phyloP scores from a whole-genome alignment of 2,888 invertebrate genomes.

The Pemphredon lugubris region DNA sequence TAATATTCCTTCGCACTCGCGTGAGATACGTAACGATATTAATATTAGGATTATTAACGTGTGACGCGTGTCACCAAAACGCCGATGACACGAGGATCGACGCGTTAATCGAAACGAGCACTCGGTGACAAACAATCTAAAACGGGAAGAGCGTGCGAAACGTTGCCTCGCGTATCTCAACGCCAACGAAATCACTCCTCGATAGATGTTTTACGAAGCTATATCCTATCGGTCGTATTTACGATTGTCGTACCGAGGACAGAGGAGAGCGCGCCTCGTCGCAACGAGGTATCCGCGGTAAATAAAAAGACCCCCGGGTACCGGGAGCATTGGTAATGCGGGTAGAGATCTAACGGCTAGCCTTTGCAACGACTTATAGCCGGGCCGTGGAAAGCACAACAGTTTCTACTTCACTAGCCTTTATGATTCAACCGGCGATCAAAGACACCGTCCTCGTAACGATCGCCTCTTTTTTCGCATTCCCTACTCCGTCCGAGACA shows the following conservation, averaged over 20 bases:
- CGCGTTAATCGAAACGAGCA: too few species aligned
- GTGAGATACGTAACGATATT: too few species aligned
- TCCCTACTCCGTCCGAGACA: neutral
- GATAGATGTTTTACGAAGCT: conserved; percentile 18
- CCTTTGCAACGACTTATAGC: conserved; percentile 12
- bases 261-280: conserved; percentile 7
- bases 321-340: conserved; percentile 6
- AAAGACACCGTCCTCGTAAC: conserved; percentile 26
- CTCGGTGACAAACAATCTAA: too few species aligned
- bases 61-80: too few species aligned
- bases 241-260: conserved; percentile 8
- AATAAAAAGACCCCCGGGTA: conserved; percentile 22
- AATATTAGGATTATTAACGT: too few species aligned
- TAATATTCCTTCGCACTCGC: too few species aligned
- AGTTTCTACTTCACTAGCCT: neutral
- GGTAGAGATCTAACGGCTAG: conserved; percentile 32
- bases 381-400: conserved; percentile 6
- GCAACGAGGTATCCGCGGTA: conserved; percentile 22
- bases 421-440: conserved; percentile 39
- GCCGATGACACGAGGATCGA: too few species aligned
- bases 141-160: too few species aligned
- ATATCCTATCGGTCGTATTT: conserved; percentile 10
- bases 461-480: neutral
- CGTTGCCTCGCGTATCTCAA: too few species aligned
- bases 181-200: neutral